Evolutionary conservation across 1,140 invertebrate species (phyloP), one percentile per base, ranked within the genome.

Genomic region (Eciton burchellii): DNA sequence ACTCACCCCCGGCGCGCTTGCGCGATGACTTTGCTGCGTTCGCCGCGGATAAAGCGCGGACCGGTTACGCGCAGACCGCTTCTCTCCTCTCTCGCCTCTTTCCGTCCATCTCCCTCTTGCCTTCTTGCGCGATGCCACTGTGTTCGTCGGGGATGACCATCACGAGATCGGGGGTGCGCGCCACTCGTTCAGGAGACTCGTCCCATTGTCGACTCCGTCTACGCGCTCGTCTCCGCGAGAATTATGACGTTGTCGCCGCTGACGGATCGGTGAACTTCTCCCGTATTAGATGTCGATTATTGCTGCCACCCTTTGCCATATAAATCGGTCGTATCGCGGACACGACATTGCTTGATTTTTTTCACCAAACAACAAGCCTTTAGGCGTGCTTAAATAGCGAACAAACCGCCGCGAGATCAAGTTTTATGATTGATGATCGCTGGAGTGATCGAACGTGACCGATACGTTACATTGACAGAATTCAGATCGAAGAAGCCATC

Each of bases 41-140:
- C 49, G 43, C 72, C 60, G 86, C 66, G 76, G 59, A 62, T 41
- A 29, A 82, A 81, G 59, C 77, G 76, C 77, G 82, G 66, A 74
- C 74, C 76, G 65, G 71, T 84, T 81, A 84, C 76, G 85, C 82
- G 83, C 83, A 77, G 77, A 88, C 71, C 72, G 41, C 68, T 71
- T 81, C 81, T 81, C 47, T 11, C 16, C 47, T 47, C 60, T 66
- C 14, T 24, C 12, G 29, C 54, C 45, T 21, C 21, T 6, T 49
- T 47, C 19, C 3, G 24, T 16, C 14, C 14, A 14, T 29, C 56
- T 16, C 12, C 52, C 14, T 41, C 66, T 29, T 11, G 24, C 26
- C 54, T 29, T 62, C 62, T 19, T 29, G 14, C 65, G 52, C 43
- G 14, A 21, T n/a, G 49, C 11, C 66, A 26, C 11, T 47, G 41